phyloP scores from a whole-genome alignment of 2,113 vertebrate genomes.

The Pica pica region DNA sequence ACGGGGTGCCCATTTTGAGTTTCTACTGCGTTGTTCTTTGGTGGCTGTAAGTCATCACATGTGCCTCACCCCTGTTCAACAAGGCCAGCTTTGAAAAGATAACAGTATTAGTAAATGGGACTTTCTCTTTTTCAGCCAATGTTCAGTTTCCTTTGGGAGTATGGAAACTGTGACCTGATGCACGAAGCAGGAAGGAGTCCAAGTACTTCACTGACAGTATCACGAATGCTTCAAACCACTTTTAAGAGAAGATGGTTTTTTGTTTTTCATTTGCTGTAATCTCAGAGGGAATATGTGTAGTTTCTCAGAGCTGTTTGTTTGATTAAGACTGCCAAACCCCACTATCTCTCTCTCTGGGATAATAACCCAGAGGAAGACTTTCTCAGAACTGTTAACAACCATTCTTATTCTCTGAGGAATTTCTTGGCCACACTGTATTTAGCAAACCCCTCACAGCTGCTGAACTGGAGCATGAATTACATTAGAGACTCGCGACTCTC shows the following conservation, averaged over 20 bases:
- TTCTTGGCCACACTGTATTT: not conserved
- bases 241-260: not conserved
- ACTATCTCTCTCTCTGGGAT: slow-evolving; percentile 23
- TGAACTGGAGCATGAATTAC: slow-evolving; percentile 15
- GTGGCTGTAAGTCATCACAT: not conserved
- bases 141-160: not conserved
- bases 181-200: not conserved
- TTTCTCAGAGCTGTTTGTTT: slow-evolving; percentile 63
- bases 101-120: not conserved
- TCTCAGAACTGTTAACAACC: slow-evolving; percentile 57
- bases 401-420: slow-evolving; percentile 51
- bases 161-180: slow-evolving; percentile 39
- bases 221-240: not conserved
- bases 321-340: not conserved
- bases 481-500: not conserved
- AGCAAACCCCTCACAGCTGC: not conserved
- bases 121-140: not conserved
- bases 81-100: not conserved
- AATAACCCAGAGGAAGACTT: slow-evolving; percentile 49
- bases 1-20: not conserved
- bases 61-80: not conserved
- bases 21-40: not conserved
- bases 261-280: not conserved
- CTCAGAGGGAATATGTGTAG: slow-evolving; percentile 26
- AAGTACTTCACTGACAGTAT: not conserved